These are phyloP conservation scores for Pithys albifrons DNA, from an alignment of 2,113 vertebrate species.

Conservation along the genomic window DNA sequence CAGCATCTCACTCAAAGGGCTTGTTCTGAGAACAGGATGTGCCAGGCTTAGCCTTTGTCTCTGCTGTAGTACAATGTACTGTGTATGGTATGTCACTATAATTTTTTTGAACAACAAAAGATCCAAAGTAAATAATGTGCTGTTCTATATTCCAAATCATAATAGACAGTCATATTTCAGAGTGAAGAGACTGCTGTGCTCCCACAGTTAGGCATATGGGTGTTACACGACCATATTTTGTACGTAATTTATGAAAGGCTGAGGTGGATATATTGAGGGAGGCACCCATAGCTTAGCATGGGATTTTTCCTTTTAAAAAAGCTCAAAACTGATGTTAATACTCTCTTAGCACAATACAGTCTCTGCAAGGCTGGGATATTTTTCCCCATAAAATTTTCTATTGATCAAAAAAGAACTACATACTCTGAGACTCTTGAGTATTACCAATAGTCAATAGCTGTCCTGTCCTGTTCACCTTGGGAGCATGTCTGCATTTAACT, in stretches of 20 bases:
- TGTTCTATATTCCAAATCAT: neutral
- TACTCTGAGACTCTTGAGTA: neutral
- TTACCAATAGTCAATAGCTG: neutral
- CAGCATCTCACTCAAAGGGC: neutral
- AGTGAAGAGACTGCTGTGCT: neutral
- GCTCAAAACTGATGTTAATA: neutral
- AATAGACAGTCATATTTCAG: neutral
- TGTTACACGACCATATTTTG: neutral
- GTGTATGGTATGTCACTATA: fast-evolving
- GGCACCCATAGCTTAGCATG: neutral
- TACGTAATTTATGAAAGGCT: neutral
- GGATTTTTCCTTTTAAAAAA: neutral
- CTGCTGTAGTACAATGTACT: neutral
- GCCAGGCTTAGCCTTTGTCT: neutral
- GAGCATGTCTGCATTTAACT: neutral
- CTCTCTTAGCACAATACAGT: neutral
- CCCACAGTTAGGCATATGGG: neutral
- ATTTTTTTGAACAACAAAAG: neutral
- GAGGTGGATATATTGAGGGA: neutral
- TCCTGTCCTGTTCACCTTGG: neutral
- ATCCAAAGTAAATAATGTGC: neutral
- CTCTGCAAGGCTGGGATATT: neutral
- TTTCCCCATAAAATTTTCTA: neutral
- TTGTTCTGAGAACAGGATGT: neutral
- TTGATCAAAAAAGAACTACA: neutral